Conservation (phyloP, 2,113 vertebrate genomes). For the Entomyzon cyanotis region DNA sequence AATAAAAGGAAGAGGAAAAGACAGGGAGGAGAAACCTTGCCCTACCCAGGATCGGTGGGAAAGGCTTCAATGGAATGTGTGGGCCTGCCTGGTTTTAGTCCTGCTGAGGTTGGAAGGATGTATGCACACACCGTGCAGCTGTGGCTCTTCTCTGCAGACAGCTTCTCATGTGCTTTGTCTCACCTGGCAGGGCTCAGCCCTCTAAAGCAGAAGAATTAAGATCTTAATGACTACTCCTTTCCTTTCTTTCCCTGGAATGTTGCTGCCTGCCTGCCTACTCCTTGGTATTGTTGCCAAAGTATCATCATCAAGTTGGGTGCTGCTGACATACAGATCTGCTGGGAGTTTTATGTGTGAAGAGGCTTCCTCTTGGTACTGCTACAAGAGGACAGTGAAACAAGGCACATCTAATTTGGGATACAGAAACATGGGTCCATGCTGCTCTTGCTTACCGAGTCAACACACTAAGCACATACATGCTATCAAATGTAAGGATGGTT, state of each 20-base stretch:
- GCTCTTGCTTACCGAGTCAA: background rate
- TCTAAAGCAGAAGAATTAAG: background rate
- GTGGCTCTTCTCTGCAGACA: background rate
- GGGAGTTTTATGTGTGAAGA: background rate
- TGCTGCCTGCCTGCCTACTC: background rate
- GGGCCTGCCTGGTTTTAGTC: background rate
- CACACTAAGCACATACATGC: background rate
- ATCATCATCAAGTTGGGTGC: background rate
- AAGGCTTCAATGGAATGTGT: background rate
- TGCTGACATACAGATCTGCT: background rate
- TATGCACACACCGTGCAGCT: rapidly evolving
- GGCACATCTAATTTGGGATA: background rate
- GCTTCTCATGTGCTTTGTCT: background rate
- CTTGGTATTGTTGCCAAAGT: background rate
- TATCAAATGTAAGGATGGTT: background rate
- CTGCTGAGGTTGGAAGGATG: background rate
- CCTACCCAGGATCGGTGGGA: rapidly evolving
- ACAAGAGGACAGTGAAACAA: background rate
- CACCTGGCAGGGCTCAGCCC: background rate
- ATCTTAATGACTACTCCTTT: background rate
- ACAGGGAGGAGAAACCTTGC: background rate
- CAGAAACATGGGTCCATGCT: background rate
- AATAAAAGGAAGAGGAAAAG: background rate
- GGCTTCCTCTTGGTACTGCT: background rate
- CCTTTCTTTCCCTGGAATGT: background rate